A percentile compares a stretch with the other conserved stretches of the same genome.
Conservation (phyloP, 2,797 vertebrate species). For the Trichosurus vulpecula region DNA sequence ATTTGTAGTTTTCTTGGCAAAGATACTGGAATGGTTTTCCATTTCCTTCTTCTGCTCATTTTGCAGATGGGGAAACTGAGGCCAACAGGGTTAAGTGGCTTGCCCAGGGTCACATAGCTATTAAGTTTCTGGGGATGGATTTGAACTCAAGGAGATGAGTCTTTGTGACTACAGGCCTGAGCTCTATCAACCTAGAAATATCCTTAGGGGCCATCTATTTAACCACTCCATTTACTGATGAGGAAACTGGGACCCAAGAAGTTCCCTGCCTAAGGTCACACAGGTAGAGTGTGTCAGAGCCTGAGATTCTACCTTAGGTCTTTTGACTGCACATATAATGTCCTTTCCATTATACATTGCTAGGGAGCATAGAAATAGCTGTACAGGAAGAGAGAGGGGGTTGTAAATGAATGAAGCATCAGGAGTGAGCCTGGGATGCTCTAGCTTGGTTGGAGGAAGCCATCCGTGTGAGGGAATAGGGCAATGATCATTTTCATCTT, state of each 20-base stretch:
- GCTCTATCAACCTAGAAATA: background rate
- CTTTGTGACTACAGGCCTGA: background rate
- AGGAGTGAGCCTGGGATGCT: background rate
- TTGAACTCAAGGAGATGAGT: background rate
- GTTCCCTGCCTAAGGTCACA: background rate
- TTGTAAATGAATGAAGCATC: background rate
- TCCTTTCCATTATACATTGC: background rate
- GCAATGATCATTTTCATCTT: background rate
- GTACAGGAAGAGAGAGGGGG: background rate
- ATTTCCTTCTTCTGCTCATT: background rate
- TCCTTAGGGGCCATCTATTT: background rate
- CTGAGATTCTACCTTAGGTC: background rate
- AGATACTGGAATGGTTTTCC: background rate
- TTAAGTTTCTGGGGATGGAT: background rate
- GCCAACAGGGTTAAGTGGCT: background rate
- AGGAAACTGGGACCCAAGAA: background rate
- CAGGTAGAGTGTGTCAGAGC: background rate
- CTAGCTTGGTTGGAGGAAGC: background rate
- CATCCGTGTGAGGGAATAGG: background rate
- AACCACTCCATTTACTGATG: background rate
- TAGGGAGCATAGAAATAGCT: background rate
- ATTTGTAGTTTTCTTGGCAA: background rate
- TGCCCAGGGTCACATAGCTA: background rate
- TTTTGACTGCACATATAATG: background rate
- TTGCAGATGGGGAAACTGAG: background rate